Base-by-base conservation (phyloP, 2,797 vertebrate species). In the Thaleichthys pacificus region DNA sequence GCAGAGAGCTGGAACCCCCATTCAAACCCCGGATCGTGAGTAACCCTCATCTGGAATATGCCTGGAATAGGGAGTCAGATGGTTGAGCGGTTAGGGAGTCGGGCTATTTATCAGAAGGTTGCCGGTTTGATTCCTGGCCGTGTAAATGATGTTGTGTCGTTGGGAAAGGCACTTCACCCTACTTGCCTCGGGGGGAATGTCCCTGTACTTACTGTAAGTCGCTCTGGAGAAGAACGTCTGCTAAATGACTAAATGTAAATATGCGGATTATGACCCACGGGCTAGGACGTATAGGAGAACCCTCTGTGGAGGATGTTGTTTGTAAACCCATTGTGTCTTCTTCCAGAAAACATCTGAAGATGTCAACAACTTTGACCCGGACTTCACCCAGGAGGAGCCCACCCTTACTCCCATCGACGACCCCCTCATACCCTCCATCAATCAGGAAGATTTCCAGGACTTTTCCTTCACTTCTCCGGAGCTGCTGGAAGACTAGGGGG, bases 311-410 rank as follows among this genome's bases (percentile, higher is more conserved):
- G 42, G 42, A 47, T 47, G 9, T 47, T 12, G 42, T 47, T 14
- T 11, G 42, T 47, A 12, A 11, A 47, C 9, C 11, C n/a, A 64
- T 60, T 80, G 19, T 81, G 61, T 42, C 28, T 77, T 28, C 51
- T 28, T 77, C 4, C 92, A 99, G 98, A 99, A 98, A 96, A 94
- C 95, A 8, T 85, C 94, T 71, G 95, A 97, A 82, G 98, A 99
- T 0, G 98, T 99, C 81, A 98, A 98, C 91, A 99, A 99, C 89
- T 99, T 99, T 73, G 98, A 99, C 89, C 96, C 97, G 0, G 98
- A 99, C 88, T 99, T 99, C 79, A 98, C 97, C 69, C 96, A 95
- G 80, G 97, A 99, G 82, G 97, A 98, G 78, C 96, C 97, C 22
- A 89, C 93, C 61, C 94, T 99, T 82, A 99, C 98, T 0, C 97